Conservation (phyloP, 2,888 invertebrate genomes). For the Anarsia innoxiella region DNA sequence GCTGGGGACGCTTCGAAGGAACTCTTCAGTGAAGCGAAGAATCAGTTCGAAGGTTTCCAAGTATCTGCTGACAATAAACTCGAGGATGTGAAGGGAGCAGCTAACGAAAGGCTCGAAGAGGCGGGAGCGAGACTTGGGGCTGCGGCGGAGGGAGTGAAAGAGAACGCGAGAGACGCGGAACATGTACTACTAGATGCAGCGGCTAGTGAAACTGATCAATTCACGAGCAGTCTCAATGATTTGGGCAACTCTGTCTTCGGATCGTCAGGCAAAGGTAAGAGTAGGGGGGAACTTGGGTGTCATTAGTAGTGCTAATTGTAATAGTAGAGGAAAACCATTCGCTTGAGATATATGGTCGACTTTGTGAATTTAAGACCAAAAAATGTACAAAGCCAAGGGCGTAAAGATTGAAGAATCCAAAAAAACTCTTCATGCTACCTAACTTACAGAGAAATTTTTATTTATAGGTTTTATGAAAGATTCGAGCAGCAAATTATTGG, state of each 20-base stretch:
- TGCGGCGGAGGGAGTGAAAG: conserved; percentile 29
- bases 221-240: conserved; percentile 62
- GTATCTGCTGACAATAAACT: conserved; percentile 62
- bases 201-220: conserved; percentile 52
- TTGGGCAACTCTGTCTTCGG: conserved; percentile 65
- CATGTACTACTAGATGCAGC: conserved; percentile 36
- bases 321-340: no score
- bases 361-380: no score
- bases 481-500: conserved; percentile 61
- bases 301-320: no score
- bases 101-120: conserved; percentile 39
- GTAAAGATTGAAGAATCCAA: no score
- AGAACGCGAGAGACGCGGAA: conserved; percentile 32
- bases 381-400: no score
- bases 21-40: conserved; percentile 49
- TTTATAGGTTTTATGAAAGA: conserved; percentile 62
- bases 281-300: no score
- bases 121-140: conserved; percentile 43
- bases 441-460: no score
- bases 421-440: no score
- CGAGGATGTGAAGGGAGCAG: conserved; percentile 50
- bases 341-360: no score
- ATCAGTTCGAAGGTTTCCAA: conserved; percentile 64
- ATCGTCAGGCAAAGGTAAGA: conserved; percentile 63
- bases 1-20: conserved; percentile 44